Conservation (phyloP, 2,113 vertebrate species). For the Petrocephalus zakoni region DNA sequence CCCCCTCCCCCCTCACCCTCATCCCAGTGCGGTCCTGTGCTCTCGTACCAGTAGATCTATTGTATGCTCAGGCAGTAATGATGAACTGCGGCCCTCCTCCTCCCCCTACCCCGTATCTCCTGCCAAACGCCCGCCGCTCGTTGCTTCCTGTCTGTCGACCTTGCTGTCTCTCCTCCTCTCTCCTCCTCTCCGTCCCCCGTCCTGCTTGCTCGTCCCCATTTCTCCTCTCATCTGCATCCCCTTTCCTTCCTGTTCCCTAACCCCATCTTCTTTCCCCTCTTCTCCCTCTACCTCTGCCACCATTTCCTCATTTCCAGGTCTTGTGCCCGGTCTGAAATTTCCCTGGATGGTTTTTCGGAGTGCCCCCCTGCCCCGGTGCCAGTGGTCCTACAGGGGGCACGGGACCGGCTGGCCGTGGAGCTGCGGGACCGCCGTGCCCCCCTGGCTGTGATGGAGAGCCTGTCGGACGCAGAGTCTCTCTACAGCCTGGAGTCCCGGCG, state of each 20-base stretch:
- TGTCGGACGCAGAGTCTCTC: conserved; percentile 91
- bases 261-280: not conserved
- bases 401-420: conserved; percentile 84
- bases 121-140: not conserved
- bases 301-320: conserved; percentile 58
- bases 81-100: not conserved
- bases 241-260: not conserved
- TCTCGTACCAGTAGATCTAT: not conserved
- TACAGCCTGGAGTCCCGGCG: conserved; percentile 95
- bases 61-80: not conserved
- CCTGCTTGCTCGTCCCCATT: not conserved
- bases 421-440: conserved; percentile 87
- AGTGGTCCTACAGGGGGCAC: conserved; percentile 84
- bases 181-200: not conserved
- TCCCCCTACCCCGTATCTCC: not conserved
- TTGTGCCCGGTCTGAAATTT: conserved; percentile 91
- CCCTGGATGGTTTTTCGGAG: conserved; percentile 90
- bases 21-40: not conserved
- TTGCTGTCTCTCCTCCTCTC: not conserved
- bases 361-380: conserved; percentile 84
- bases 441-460: conserved; percentile 91
- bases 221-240: not conserved
- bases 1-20: not conserved
- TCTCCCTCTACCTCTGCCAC: conserved; percentile 12
- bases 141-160: not conserved